phyloP scores from a whole-genome alignment of 1,140 invertebrate genomes.

The Bombus pyrosoma region DNA sequence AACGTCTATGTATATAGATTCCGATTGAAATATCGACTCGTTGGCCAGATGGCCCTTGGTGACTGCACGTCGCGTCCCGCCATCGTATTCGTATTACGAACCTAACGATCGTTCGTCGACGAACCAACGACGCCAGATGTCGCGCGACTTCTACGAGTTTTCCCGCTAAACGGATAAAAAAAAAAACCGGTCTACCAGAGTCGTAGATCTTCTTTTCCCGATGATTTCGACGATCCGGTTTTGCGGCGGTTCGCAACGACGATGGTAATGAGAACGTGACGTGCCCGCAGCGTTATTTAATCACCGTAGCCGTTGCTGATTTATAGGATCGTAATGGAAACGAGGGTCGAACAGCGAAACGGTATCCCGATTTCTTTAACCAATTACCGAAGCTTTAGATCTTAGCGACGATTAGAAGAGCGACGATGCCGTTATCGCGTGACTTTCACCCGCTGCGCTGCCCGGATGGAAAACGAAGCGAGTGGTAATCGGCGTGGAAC shows the following conservation, averaged over 20 bases:
- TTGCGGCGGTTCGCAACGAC: too few species aligned
- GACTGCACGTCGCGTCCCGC: neutral
- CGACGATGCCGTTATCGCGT: neutral
- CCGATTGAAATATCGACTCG: slow-evolving; percentile 18
- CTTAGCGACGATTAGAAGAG: neutral
- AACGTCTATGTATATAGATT: slow-evolving; percentile 19
- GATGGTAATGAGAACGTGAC: too few species aligned
- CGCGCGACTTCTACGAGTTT: neutral
- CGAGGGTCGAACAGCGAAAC: too few species aligned
- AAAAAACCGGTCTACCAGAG: neutral
- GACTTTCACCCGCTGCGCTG: slow-evolving; percentile 16
- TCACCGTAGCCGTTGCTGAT: too few species aligned
- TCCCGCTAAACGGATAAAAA: neutral
- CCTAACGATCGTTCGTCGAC: neutral
- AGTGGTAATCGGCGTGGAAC: neutral
- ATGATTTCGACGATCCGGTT: too few species aligned
- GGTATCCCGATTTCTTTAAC: neutral
- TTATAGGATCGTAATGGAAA: too few species aligned
- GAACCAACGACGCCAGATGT: neutral
- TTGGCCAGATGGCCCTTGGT: slow-evolving; percentile 29
- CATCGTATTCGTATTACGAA: neutral
- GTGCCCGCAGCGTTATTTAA: too few species aligned
- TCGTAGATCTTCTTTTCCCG: neutral
- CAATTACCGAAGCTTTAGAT: slow-evolving; percentile 35
- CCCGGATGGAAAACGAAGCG: neutral